phyloP scores from a whole-genome alignment of 1,140 invertebrate genomes.

The Samia ricini region DNA sequence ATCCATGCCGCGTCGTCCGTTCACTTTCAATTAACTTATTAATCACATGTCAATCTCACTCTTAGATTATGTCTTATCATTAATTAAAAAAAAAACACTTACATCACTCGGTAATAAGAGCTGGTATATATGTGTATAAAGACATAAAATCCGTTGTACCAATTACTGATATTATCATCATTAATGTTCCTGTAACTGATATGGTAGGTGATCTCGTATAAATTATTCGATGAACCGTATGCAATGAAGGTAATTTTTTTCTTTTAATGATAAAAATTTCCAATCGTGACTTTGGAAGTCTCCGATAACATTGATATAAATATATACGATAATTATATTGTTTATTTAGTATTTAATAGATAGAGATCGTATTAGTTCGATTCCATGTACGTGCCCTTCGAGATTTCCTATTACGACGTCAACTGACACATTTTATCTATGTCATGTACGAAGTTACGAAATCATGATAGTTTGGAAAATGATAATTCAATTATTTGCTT shows the following conservation, averaged over 20 bases:
- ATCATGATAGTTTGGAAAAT: background rate
- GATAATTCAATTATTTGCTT: background rate
- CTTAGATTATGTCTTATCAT: background rate
- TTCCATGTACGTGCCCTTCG: conserved; percentile 4
- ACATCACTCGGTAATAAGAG: background rate
- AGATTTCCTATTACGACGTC: background rate
- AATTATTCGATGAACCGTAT: background rate
- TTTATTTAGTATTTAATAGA: background rate
- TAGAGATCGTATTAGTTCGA: background rate
- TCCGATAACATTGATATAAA: conserved; percentile 11
- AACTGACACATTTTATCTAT: background rate
- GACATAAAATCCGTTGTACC: conserved; percentile 1
- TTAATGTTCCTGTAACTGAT: background rate
- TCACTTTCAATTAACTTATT: background rate
- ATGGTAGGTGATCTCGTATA: background rate
- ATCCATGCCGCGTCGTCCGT: background rate
- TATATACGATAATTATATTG: conserved; percentile 3
- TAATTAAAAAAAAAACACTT: background rate
- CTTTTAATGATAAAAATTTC: conserved; percentile 9
- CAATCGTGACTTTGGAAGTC: conserved; percentile 19
- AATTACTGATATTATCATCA: conserved; percentile 6
- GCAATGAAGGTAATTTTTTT: conserved; percentile 1
- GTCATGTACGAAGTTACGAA: background rate
- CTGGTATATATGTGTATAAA: background rate
- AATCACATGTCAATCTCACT: background rate